A percentile compares a stretch with the other conserved stretches of the same genome.
phyloP scores from a whole-genome alignment of 2,888 invertebrate species.

The Pristionchus japonicus region DNA sequence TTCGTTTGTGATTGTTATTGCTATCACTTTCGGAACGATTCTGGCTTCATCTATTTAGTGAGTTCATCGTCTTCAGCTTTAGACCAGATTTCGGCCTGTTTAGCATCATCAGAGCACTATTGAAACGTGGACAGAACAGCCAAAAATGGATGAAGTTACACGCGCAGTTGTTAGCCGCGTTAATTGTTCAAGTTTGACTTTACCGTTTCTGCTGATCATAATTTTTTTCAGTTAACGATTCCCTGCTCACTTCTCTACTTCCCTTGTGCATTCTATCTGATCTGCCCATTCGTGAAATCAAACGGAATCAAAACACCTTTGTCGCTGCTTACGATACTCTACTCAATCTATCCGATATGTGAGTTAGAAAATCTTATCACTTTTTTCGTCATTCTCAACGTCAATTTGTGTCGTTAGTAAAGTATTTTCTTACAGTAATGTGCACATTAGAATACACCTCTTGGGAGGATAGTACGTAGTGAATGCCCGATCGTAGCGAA shows the following conservation, averaged over 20 bases:
- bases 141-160: background rate
- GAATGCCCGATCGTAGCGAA: too few relatives aligned
- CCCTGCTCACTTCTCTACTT: background rate
- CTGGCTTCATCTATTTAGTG: background rate
- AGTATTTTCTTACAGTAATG: too few relatives aligned
- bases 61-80: background rate
- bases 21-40: background rate
- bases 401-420: too few relatives aligned
- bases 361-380: too few relatives aligned
- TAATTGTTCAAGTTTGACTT: background rate
- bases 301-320: background rate
- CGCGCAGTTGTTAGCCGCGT: background rate
- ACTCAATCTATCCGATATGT: constrained; percentile 20
- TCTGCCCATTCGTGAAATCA: background rate
- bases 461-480: too few relatives aligned
- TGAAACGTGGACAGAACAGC: background rate
- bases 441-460: too few relatives aligned
- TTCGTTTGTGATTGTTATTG: background rate
- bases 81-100: background rate
- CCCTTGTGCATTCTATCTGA: background rate
- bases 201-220: background rate
- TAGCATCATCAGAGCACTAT: background rate
- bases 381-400: too few relatives aligned
- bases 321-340: background rate
- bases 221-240: background rate